Base-by-base conservation (phyloP, 2,797 vertebrate genomes). In the Bothrops alternatus region DNA sequence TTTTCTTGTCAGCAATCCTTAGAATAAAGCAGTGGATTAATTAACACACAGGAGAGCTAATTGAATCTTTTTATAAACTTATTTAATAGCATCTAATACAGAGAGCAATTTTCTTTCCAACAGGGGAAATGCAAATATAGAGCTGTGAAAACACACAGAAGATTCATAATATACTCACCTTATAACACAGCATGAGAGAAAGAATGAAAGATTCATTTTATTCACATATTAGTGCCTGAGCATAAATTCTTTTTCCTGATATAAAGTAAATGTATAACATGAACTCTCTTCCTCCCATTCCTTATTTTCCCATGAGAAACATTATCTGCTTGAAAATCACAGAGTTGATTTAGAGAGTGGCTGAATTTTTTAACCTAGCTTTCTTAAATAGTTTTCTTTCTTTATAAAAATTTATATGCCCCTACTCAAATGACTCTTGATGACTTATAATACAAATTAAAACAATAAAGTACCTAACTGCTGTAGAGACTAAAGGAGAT, bases 1-100 rank as follows among this genome's bases (percentile, higher is more conserved):
- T 90, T 65, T 86, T 90, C 93, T 60, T 88, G 86, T 94, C 92
- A 93, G 92, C 92, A 91, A 26, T 93, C 89, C 61, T 63, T 87
- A 65, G 57, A 63, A 93, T 93, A 88, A 93, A 92, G 89, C 92
- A 92, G 89, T 93, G 92, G 91, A 89, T 93, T 94, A 94, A 94
- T 94, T 93, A 93, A 93, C 92, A 94, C 94, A 90, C 94, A 89
- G 63, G 91, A 94, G 92, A 93, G 88, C 86, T 92, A 94, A 93
- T 94, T 94, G 91, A 93, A 92, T 93, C 65, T 63, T 93, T 92
- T 88, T 91, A 88, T 56, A 89, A 91, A 88, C 90, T 91, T 85
- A 93, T 93, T 93, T 93, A 93, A 91, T 90, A 85, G 90, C 86
- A 88, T 93, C 90, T 56, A 90, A 91, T 88, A 85, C 69, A 93